Evolutionary conservation across 1,140 invertebrate genomes (phyloP), one percentile per base, ranked within the genome.

Genomic region (Himalopsyche phryganea): DNA sequence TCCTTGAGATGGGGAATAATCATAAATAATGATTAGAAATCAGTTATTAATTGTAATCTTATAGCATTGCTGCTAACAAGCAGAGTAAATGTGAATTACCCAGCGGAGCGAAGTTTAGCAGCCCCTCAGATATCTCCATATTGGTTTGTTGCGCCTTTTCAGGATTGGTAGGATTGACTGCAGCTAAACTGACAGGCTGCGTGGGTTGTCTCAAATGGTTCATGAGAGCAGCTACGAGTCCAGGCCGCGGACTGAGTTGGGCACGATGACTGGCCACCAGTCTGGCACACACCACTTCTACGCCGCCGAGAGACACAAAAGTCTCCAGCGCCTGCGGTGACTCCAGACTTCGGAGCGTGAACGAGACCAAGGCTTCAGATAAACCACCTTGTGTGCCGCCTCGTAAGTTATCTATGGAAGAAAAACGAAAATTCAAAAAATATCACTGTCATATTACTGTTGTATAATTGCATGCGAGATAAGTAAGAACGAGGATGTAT

Each of bases 81-180:
- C n/a, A n/a, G n/a, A n/a, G n/a, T n/a, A n/a, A n/a, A n/a, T n/a
- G n/a, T n/a, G n/a, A 73, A 75, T 75, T 73, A 83, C 87, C 89
- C 17, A 93, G 79, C 0, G 92, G 92, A 14, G 92, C 92, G 75
- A 95, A 94, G 72, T 96, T 96, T 11, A 92, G 77, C 2, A 94
- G 71, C 1, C 89, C 88, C 66, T 86, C 81, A 11, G 73, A 74
- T 15, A 80, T 80, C 60, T 82, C 80, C 10, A 77, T 67, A 18
- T 73, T 72, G 1, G 76, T 69, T 45, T 77, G 76, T 23, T 80
- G 70, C 1, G 74, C 68, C 67, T 85, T 86, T 66, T 85, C 86
- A 41, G 72, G 79, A 60, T 69, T 78, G 32, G 69, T 69, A 0
- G 73, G 69, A 0, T 74, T 73, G 0, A 76, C 72, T 64, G 83